These are phyloP conservation scores for Dendrocincla tyrannina DNA, from an alignment of 2,797 vertebrate species.

Conservation along the genomic window DNA sequence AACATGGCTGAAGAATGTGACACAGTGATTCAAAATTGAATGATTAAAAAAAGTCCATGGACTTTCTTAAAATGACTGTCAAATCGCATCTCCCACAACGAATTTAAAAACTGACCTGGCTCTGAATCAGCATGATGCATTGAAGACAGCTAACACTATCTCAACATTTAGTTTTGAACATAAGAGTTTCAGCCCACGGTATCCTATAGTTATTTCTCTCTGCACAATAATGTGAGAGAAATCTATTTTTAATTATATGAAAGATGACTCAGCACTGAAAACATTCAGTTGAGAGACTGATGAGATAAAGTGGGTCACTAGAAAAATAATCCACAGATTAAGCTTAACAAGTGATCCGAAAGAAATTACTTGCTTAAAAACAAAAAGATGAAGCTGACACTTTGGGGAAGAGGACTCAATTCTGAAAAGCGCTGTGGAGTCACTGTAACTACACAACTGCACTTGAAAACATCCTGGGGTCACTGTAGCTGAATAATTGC, in stretches of 20 bases:
- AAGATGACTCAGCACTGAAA: conserved; percentile 32
- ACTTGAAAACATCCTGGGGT: neutral
- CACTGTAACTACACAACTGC: neutral
- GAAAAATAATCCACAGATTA: neutral
- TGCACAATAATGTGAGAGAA: neutral
- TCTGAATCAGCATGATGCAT: neutral
- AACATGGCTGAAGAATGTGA: neutral
- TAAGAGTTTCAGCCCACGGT: neutral
- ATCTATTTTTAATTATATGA: conserved; percentile 20
- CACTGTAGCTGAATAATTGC: neutral
- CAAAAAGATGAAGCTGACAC: neutral
- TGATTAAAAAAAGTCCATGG: neutral
- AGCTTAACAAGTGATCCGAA: neutral
- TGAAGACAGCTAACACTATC: neutral
- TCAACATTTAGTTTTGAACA: neutral
- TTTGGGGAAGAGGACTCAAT: neutral
- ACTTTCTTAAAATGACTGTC: neutral
- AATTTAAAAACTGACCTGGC: neutral
- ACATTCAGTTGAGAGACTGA: neutral
- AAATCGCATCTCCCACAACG: neutral
- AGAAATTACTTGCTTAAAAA: neutral
- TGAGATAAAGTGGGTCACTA: conserved; percentile 25
- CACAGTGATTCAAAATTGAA: neutral
- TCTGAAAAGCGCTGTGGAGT: neutral
- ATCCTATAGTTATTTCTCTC: neutral